Percentiles rank a stretch among this genome's conserved stretches.
These are phyloP conservation scores for Muscicapa adusta DNA, from an alignment of 2,113 vertebrate species.

Conservation along the genomic window DNA sequence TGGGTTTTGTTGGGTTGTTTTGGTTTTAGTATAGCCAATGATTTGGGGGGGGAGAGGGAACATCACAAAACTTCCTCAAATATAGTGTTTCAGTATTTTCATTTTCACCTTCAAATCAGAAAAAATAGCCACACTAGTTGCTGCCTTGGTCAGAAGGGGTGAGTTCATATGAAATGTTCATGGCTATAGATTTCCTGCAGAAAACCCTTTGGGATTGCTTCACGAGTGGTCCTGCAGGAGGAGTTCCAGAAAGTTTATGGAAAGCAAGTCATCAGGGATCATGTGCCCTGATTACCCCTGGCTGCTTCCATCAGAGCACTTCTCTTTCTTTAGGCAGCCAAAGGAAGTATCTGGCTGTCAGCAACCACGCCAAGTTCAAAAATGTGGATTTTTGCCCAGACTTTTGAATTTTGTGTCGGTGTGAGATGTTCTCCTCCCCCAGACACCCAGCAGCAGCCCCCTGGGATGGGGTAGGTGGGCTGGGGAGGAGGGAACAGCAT, in stretches of 20 bases:
- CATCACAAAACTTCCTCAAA: not conserved
- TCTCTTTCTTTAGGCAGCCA: not conserved
- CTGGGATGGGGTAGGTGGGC: not conserved
- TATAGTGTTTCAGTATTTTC: not conserved
- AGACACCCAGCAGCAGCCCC: not conserved
- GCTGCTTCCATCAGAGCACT: not conserved
- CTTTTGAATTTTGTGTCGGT: not conserved
- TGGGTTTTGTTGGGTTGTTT: not conserved
- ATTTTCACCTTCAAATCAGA: not conserved
- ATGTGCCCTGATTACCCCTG: not conserved
- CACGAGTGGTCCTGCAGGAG: not conserved
- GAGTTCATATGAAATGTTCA: not conserved
- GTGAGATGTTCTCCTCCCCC: not conserved
- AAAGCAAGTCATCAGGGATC: not conserved
- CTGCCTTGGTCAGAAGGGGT: not conserved
- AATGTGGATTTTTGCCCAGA: not conserved
- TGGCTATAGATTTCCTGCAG: not conserved
- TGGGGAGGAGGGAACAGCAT: not conserved
- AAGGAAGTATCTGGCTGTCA: not conserved
- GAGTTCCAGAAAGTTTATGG: not conserved
- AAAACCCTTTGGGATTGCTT: not conserved
- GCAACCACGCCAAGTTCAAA: not conserved
- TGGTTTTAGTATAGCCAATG: not conserved
- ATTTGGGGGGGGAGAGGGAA: not conserved
- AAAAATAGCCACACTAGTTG: not conserved